These are phyloP conservation scores for Galemys pyrenaicus DNA, from an alignment of 2,113 vertebrate species.

Conservation along the genomic window DNA sequence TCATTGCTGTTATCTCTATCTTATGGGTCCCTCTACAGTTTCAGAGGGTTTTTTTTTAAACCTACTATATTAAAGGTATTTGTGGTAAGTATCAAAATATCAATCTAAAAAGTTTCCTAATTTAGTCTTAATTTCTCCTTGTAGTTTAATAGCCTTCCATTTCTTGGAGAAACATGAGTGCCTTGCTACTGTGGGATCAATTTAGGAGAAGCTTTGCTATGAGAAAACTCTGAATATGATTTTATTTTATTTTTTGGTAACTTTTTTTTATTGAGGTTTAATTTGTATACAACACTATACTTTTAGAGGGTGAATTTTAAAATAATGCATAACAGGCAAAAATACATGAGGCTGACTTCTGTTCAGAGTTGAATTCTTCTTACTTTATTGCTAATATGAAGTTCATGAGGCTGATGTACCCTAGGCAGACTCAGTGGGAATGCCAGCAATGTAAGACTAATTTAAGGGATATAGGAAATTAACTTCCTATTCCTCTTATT, in stretches of 20 bases:
- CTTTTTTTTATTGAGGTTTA: too few species aligned
- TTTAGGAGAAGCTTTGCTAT: background rate
- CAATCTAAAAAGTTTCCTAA: background rate
- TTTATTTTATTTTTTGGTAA: background rate
- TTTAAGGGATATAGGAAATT: background rate
- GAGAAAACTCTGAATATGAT: background rate
- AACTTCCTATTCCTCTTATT: background rate
- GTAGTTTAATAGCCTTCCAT: conserved; percentile 25
- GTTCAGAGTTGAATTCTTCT: background rate
- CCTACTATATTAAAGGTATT: background rate
- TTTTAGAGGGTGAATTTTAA: too few species aligned
- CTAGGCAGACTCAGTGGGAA: background rate
- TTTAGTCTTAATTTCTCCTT: background rate
- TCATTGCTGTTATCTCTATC: background rate
- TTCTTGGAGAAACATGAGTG: background rate
- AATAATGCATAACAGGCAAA: background rate
- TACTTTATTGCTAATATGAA: background rate
- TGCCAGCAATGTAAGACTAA: background rate
- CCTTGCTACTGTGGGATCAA: background rate
- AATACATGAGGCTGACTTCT: background rate
- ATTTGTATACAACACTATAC: too few species aligned
- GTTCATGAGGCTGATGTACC: background rate
- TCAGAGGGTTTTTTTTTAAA: background rate
- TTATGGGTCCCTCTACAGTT: background rate
- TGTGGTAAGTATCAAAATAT: conserved; percentile 6